Percentiles rank a stretch among this genome's conserved stretches.
Conservation (phyloP, 2,888 invertebrate genomes). For the Oeneis ivallda region DNA sequence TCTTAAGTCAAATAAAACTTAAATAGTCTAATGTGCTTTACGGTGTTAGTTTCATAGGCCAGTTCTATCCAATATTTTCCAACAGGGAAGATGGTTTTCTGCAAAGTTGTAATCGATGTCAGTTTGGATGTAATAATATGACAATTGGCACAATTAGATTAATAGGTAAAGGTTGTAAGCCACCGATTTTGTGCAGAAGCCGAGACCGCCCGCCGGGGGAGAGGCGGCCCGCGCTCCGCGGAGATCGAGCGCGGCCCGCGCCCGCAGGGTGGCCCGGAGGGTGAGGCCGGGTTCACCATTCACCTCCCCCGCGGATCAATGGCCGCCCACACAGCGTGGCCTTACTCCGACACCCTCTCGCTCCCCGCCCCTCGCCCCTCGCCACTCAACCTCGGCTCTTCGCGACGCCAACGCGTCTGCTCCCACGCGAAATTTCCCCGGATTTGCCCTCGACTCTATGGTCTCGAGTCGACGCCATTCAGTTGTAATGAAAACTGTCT, state of each 20-base stretch:
- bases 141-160: background rate
- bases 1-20: no score
- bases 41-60: no score
- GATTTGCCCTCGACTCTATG: constrained; percentile 66
- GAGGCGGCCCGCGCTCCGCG: constrained; percentile 31
- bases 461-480: constrained; percentile 69
- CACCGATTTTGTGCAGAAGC: background rate
- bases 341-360: constrained; percentile 45
- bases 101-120: no score
- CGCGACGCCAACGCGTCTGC: constrained; percentile 61
- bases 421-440: constrained; percentile 69
- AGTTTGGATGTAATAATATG: background rate
- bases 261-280: constrained; percentile 54
- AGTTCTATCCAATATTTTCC: no score
- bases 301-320: constrained; percentile 77
- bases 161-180: background rate
- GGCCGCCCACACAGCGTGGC: constrained; percentile 71
- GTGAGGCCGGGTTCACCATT: constrained; percentile 65
- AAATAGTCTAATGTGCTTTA: no score
- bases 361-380: constrained; percentile 38
- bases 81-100: no score
- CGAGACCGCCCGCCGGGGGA: constrained; percentile 28
- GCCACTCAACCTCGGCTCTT: constrained; percentile 41
- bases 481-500: constrained; percentile 66
- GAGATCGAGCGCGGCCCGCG: constrained; percentile 58